Evolutionary conservation across 37 sponge, comb jelly and placozoan genomes (phyloP).

Genomic region (Axinella damicornis): DNA sequence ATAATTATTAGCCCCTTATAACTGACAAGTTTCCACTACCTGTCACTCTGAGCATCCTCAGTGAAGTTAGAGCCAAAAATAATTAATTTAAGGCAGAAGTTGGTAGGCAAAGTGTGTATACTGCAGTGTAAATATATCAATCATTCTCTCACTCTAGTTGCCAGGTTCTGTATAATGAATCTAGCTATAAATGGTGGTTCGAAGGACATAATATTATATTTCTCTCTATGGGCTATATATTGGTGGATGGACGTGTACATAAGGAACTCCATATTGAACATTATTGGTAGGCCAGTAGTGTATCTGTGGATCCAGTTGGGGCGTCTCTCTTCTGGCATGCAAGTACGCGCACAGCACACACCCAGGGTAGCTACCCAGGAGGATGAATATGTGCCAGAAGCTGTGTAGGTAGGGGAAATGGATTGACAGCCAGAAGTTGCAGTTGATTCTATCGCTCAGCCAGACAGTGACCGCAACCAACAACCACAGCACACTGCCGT

Average conservation of each 20-base stretch:
- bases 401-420: slow-evolving; percentile 37
- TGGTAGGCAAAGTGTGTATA: too few relatives aligned
- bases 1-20: too few relatives aligned
- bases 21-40: too few relatives aligned
- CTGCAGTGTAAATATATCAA: too few relatives aligned
- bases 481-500: neutral
- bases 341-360: slow-evolving; percentile 33
- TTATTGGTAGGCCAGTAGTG: neutral
- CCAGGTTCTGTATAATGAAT: too few relatives aligned
- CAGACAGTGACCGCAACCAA: neutral
- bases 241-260: neutral
- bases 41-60: too few relatives aligned
- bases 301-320: neutral
- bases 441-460: slow-evolving; percentile 18
- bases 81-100: too few relatives aligned
- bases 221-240: neutral
- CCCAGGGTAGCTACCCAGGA: neutral
- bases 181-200: too few relatives aligned
- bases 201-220: neutral
- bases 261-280: slow-evolving; percentile 3
- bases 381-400: slow-evolving; percentile 22
- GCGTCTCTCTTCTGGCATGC: slow-evolving; percentile 12
- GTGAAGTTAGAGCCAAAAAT: too few relatives aligned
- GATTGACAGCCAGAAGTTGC: slow-evolving; percentile 19
- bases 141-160: too few relatives aligned